Evolutionary conservation across 2,113 vertebrate species (phyloP).

Genomic region (Cervus canadensis): DNA sequence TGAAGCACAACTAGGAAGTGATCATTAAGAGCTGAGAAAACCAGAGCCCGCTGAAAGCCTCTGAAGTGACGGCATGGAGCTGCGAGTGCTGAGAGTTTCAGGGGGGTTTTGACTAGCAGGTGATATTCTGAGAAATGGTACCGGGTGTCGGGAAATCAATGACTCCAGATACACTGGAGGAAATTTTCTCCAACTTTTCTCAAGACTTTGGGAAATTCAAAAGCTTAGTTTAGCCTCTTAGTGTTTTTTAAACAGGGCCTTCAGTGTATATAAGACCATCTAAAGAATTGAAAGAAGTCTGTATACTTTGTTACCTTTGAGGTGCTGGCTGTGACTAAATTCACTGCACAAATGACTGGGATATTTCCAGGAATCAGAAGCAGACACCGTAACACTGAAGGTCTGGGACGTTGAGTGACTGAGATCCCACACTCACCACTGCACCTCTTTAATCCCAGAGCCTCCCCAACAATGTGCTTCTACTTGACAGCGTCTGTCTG

Average conservation of each 20-base stretch:
- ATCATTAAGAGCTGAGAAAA: not conserved
- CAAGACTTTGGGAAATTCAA: not conserved
- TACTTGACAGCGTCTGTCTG: not conserved
- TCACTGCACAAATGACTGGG: not conserved
- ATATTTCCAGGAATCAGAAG: not conserved
- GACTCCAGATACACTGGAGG: not conserved
- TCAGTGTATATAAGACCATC: not conserved
- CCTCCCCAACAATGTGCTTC: not conserved
- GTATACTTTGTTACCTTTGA: not conserved
- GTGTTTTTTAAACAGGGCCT: not conserved
- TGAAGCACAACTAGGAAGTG: conserved; percentile 18
- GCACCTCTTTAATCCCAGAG: not conserved
- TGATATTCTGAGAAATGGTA: conserved; percentile 13
- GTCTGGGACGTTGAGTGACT: not conserved
- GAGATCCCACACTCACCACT: not conserved
- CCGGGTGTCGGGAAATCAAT: not conserved
- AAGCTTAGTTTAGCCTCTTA: not conserved
- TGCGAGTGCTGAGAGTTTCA: not conserved
- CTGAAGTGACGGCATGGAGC: not conserved
- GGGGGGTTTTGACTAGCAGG: not conserved
- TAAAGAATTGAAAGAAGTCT: not conserved
- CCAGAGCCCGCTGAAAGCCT: not conserved
- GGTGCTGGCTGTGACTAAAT: not conserved
- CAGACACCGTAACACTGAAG: not conserved
- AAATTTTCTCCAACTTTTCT: conserved; percentile 8